phyloP scores from a whole-genome alignment of 2,888 invertebrate species.

The Himalopsyche anomala region DNA sequence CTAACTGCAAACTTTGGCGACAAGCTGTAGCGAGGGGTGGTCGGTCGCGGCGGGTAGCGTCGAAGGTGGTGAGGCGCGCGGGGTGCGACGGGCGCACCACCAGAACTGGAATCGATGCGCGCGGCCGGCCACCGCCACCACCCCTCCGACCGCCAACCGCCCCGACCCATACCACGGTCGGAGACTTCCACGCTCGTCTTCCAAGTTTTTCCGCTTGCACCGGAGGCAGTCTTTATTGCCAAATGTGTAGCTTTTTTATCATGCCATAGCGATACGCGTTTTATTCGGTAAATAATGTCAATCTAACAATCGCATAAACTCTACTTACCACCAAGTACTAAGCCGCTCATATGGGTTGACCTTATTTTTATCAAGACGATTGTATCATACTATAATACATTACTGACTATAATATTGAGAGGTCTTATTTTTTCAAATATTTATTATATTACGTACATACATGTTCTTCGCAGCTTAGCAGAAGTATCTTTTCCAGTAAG shows the following conservation, averaged over 20 bases:
- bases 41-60: not conserved
- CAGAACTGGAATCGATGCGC: slow-evolving; percentile 32
- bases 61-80: not conserved
- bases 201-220: slow-evolving; percentile 25
- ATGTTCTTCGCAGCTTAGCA: too few species aligned
- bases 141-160: not conserved
- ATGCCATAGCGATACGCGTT: not conserved
- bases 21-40: slow-evolving; percentile 1
- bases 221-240: not conserved
- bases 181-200: not conserved
- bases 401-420: too few species aligned
- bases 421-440: too few species aligned
- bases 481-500: too few species aligned
- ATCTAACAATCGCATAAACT: not conserved
- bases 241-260: slow-evolving; percentile 10
- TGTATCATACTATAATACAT: too few species aligned
- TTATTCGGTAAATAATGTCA: not conserved
- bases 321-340: too few species aligned
- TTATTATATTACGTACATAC: too few species aligned
- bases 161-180: not conserved
- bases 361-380: too few species aligned
- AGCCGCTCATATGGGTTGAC: too few species aligned
- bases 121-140: slow-evolving; percentile 10
- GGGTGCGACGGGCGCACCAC: slow-evolving; percentile 3
- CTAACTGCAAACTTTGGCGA: slow-evolving; percentile 9